Percentiles rank a stretch among this genome's conserved stretches.
Conservation (phyloP, 2,888 invertebrate species). For the Trissolcus japonicus region DNA sequence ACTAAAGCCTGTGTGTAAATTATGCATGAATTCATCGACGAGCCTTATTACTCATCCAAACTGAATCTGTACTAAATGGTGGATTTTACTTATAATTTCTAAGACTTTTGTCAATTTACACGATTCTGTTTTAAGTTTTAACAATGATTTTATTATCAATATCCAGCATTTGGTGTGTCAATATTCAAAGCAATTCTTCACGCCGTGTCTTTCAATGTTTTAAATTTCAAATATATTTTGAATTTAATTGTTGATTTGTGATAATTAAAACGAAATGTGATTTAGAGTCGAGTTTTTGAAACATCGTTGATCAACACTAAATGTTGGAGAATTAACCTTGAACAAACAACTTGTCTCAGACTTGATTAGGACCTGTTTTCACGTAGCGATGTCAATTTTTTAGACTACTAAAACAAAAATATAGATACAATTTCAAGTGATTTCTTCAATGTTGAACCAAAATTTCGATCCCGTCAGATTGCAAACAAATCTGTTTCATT, state of each 20-base stretch:
- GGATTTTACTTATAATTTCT: constrained; percentile 17
- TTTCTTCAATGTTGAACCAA: constrained; percentile 12
- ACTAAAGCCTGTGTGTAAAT: constrained; percentile 35
- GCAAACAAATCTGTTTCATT: constrained; percentile 1
- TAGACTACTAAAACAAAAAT: too few species aligned
- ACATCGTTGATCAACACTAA: too few species aligned
- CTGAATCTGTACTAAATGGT: constrained; percentile 15
- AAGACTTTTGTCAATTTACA: neutral
- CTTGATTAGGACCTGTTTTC: neutral
- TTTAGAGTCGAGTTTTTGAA: too few species aligned
- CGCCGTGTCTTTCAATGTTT: too few species aligned
- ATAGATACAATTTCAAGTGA: neutral
- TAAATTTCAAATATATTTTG: too few species aligned
- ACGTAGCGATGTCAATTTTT: neutral
- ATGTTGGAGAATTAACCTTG: too few species aligned
- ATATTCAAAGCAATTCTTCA: neutral
- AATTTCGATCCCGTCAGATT: constrained; percentile 14
- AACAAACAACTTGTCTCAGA: too few species aligned
- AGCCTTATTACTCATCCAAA: constrained; percentile 35
- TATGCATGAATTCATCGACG: constrained; percentile 38
- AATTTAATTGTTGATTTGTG: too few species aligned
- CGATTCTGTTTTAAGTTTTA: neutral
- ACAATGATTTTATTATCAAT: too few species aligned
- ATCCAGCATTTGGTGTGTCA: constrained; percentile 4
- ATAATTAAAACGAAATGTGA: too few species aligned